phyloP scores from a whole-genome alignment of 1,140 invertebrate genomes.

The Drosophila bipectinata region DNA sequence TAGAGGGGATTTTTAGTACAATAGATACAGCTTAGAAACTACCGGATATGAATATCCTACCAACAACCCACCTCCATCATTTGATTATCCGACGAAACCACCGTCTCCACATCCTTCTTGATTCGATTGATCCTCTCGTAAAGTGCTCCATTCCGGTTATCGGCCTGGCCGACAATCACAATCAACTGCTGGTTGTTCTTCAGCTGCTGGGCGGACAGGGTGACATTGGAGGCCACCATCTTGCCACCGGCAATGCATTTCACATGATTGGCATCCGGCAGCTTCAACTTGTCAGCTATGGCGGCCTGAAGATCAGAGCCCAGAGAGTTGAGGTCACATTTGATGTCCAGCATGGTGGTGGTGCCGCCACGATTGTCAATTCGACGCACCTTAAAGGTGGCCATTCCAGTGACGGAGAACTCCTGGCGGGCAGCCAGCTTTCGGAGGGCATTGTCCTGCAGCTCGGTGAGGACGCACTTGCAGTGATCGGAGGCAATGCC shows the following conservation, averaged over 20 bases:
- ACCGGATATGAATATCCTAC: background rate
- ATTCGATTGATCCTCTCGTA: conserved; percentile 71
- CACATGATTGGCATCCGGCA: conserved; percentile 82
- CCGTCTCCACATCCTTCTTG: conserved; percentile 72
- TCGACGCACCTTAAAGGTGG: conserved; percentile 76
- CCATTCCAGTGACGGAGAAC: conserved; percentile 87
- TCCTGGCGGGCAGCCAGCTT: conserved; percentile 87
- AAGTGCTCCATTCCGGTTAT: conserved; percentile 56
- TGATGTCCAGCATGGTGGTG: conserved; percentile 66
- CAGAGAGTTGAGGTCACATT: conserved; percentile 71
- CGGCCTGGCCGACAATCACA: conserved; percentile 85
- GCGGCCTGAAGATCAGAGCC: conserved; percentile 86
- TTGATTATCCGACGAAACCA: conserved; percentile 63
- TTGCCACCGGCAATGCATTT: conserved; percentile 89
- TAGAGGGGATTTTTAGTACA: conserved; percentile 59
- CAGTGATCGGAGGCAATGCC: conserved; percentile 85
- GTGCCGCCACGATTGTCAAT: conserved; percentile 70
- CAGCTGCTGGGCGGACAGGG: conserved; percentile 86
- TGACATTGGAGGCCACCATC: conserved; percentile 86
- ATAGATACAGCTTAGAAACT: too few species aligned
- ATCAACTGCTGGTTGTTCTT: conserved; percentile 89
- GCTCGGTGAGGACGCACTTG: conserved; percentile 85
- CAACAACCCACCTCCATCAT: conserved; percentile 62
- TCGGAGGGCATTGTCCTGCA: conserved; percentile 89
- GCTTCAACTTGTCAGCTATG: conserved; percentile 85